A percentile compares a stretch with the other conserved stretches of the same genome.
These are phyloP conservation scores for Gerris buenoi DNA, from an alignment of 1,140 invertebrate genomes.

Conservation along the genomic window DNA sequence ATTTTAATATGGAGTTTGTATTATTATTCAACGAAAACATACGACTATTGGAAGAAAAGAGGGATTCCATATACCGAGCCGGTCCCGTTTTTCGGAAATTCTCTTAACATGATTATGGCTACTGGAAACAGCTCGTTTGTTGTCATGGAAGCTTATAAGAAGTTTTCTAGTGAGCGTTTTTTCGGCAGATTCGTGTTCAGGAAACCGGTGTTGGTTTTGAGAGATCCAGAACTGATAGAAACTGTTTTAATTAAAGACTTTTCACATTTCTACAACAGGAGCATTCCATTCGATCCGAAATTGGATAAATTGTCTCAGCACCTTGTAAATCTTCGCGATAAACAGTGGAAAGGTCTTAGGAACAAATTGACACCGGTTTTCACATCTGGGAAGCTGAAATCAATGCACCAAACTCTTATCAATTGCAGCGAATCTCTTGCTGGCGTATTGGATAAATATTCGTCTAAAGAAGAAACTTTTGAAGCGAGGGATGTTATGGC, in stretches of 20 bases:
- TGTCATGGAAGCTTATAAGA: not conserved
- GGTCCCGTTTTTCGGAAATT: not conserved
- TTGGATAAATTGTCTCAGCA: slow-evolving; percentile 36
- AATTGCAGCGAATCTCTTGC: not conserved
- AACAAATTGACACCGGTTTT: slow-evolving; percentile 45
- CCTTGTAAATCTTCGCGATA: slow-evolving; percentile 35
- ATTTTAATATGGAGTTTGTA: not conserved
- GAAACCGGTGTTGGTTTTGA: slow-evolving; percentile 17
- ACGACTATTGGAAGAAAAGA: slow-evolving; percentile 9
- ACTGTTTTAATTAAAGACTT: slow-evolving; percentile 40
- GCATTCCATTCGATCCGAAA: slow-evolving; percentile 31
- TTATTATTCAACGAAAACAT: slow-evolving; percentile 4
- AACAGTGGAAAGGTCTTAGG: slow-evolving; percentile 41
- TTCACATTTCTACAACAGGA: slow-evolving; percentile 35
- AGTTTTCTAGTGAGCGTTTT: slow-evolving; percentile 26
- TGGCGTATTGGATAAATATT: not conserved
- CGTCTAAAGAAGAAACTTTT: not conserved
- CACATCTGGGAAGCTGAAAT: slow-evolving; percentile 36
- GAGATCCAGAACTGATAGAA: slow-evolving; percentile 32
- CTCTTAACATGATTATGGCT: not conserved
- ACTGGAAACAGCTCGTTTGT: not conserved
- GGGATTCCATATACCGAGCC: not conserved
- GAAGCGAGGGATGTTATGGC: slow-evolving; percentile 23
- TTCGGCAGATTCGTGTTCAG: slow-evolving; percentile 20
- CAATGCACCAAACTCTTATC: slow-evolving; percentile 15